Evolutionary conservation across 1,140 invertebrate genomes (phyloP).

Genomic region (Orussus abietinus): DNA sequence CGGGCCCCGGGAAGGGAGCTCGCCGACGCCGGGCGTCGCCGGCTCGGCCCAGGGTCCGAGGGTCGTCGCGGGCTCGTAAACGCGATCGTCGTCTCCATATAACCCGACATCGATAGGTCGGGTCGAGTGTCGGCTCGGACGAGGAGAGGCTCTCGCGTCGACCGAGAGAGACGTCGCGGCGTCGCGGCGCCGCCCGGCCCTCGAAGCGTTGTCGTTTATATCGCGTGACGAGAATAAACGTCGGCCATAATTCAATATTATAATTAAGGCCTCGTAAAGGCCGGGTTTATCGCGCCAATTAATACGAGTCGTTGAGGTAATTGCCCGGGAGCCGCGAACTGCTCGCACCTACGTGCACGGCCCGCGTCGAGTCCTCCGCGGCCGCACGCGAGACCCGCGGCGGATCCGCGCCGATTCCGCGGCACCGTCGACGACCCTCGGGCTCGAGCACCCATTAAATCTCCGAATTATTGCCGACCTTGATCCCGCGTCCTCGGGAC

Average conservation of each 20-base stretch:
- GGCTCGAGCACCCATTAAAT: not conserved
- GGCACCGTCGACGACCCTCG: conserved; percentile 3
- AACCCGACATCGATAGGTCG: too few species aligned
- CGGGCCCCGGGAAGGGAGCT: not conserved
- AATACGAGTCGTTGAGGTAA: conserved; percentile 48
- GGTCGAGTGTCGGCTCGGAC: too few species aligned
- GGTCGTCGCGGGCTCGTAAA: too few species aligned
- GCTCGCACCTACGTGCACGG: conserved; percentile 19
- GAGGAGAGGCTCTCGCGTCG: too few species aligned
- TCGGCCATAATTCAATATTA: conserved; percentile 51
- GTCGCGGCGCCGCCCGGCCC: too few species aligned
- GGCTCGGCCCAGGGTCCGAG: too few species aligned
- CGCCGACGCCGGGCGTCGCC: conserved; percentile 11
- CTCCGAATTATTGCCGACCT: too few species aligned
- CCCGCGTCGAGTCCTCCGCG: not conserved
- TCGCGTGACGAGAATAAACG: conserved; percentile 47
- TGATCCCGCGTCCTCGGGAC: too few species aligned
- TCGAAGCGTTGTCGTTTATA: conserved; percentile 48
- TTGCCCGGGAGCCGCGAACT: conserved; percentile 25
- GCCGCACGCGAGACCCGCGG: conserved; percentile 1
- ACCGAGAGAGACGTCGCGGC: too few species aligned
- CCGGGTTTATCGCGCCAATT: conserved; percentile 48
- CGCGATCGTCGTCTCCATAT: too few species aligned
- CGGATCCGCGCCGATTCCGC: not conserved
- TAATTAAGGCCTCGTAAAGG: conserved; percentile 48